Base-by-base conservation (phyloP, 2,888 invertebrate species). In the Spatulosminthurus flaviceps region DNA sequence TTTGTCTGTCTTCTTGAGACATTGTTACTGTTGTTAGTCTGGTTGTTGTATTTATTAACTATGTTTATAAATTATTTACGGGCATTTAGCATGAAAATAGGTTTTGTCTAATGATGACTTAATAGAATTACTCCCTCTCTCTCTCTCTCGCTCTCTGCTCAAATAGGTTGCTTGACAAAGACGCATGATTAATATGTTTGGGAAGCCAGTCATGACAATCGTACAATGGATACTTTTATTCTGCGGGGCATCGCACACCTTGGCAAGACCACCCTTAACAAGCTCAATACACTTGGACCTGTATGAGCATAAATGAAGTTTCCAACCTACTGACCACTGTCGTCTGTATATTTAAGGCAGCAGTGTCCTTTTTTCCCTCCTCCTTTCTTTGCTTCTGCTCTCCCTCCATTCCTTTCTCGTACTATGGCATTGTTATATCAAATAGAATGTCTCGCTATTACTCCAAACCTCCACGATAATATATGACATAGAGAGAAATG, bases 181-280 rank as follows among this genome's bases (percentile, higher is more conserved):
- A 81, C 69, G 74, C 79, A 83, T 84, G 84, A 85, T 85, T 85
- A 85, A 85, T 85, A 85, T 85, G 84, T 85, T 85, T 85, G 82
- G 83, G 85, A 85, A 85, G 81, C 83, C 82, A 83, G 82, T 85
- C 85, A 83, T 85, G 85, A 85, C 84, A 85, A 84, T 83, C 79
- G 79, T 80, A 85, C 83, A 85, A 85, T 83, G 83, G 82, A 82
- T 81, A 81, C 81, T 83, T 83, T 82, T 80, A 66, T 80, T 82
- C 85, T 82, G 78, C 76, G 81, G 82, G 83, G 83, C 82, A 81
- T 41, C 82, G 80, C 81, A 85, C 83, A 80, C 77, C 77, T 80
- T 80, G 72, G 66, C 71, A 29, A 66, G 79, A 78, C 78, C 78
- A 78, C 78, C 78, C 78, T 72, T 72, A 51, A 78, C 64, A 24